Conservation (phyloP, 2,797 vertebrate genomes). For the Hydrophis major region DNA sequence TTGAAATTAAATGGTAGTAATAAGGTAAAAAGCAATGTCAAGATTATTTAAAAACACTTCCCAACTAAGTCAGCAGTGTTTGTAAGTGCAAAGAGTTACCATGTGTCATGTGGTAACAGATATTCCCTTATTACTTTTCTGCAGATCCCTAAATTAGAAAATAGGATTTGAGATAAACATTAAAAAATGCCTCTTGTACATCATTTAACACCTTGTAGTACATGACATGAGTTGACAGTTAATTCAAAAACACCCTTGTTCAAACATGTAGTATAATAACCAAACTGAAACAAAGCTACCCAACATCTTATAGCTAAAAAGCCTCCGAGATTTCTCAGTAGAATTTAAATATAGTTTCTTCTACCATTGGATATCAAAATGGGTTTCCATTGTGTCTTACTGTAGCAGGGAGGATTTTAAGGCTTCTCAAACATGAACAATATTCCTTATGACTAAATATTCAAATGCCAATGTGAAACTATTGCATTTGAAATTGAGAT, state of each 20-base stretch:
- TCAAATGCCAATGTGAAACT: neutral
- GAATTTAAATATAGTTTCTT: neutral
- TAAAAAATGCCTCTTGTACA: neutral
- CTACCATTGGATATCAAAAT: neutral
- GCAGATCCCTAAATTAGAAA: neutral
- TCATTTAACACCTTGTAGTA: neutral
- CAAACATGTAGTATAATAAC: neutral
- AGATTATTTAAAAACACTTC: neutral
- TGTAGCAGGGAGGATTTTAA: neutral
- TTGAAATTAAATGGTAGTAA: neutral
- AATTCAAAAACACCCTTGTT: neutral
- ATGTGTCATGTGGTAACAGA: neutral
- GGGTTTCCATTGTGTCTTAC: neutral
- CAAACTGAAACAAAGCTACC: neutral
- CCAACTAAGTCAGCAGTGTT: neutral
- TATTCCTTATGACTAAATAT: neutral
- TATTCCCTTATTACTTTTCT: neutral
- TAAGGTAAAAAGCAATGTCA: neutral
- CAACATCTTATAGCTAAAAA: neutral
- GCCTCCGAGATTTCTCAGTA: neutral
- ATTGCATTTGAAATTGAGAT: neutral
- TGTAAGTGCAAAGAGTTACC: neutral
- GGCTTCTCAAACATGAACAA: neutral
- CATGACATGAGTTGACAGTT: neutral
- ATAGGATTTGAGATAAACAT: neutral